A percentile compares a stretch with the other conserved stretches of the same genome.
phyloP scores from a whole-genome alignment of 37 sponge, comb jelly and placozoan species.

The Geodia barretti region DNA sequence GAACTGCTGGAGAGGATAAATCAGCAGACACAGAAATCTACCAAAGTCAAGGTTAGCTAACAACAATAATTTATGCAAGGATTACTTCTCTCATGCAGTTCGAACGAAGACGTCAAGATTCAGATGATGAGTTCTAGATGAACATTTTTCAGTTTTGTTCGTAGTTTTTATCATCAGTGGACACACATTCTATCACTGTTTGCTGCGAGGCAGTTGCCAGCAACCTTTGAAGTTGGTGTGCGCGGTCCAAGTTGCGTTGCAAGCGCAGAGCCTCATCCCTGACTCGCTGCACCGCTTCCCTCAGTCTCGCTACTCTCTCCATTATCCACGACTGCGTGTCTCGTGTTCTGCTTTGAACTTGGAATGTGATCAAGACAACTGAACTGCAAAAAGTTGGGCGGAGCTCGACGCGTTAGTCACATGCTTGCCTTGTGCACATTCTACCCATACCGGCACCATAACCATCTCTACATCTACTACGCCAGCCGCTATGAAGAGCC shows the following conservation, averaged over 20 bases:
- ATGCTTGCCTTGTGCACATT: too few relatives aligned
- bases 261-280: constrained; percentile 16
- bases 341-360: too few relatives aligned
- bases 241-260: constrained; percentile 33
- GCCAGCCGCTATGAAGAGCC: background rate
- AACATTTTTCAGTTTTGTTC: background rate
- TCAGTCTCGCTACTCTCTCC: constrained; percentile 1
- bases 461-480: too few relatives aligned
- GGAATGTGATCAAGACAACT: background rate
- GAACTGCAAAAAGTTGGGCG: background rate
- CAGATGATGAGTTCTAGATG: constrained; percentile 62
- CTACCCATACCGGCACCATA: too few relatives aligned
- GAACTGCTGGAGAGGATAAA: constrained; percentile 75
- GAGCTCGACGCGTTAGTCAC: too few relatives aligned
- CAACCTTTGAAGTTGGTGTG: constrained; percentile 16
- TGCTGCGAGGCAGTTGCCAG: constrained; percentile 1
- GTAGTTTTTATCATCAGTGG: background rate
- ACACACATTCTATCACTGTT: too few relatives aligned
- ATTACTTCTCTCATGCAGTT: constrained; percentile 44
- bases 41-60: constrained; percentile 82
- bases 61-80: constrained; percentile 2
- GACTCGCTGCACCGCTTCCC: constrained; percentile 12
- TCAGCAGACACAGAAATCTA: constrained; percentile 78
- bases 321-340: too few relatives aligned
- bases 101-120: constrained; percentile 67